Conservation (phyloP, 2,888 invertebrate genomes). For the Epistrophe grossulariae region DNA sequence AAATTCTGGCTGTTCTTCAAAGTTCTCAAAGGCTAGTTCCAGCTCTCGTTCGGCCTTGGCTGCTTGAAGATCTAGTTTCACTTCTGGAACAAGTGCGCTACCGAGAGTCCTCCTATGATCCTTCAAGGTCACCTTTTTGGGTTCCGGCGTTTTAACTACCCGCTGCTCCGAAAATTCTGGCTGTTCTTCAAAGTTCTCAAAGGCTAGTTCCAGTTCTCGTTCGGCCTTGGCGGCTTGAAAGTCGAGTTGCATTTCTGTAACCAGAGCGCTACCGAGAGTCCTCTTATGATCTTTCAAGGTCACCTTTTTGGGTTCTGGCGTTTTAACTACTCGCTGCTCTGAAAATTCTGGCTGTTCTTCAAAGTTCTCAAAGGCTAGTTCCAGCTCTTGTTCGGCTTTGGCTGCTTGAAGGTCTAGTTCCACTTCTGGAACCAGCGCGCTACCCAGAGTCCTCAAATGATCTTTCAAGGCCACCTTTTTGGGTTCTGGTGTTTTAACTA, state of each 20-base stretch:
- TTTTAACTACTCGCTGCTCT: not conserved
- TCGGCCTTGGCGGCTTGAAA: constrained; percentile 30
- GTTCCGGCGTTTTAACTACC: too few relatives aligned
- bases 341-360: constrained; percentile 6
- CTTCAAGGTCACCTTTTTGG: too few relatives aligned
- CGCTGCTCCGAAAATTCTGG: constrained; percentile 1
- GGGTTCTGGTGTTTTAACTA: constrained; percentile 17
- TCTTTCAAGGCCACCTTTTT: not conserved
- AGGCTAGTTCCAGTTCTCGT: constrained; percentile 31
- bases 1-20: constrained; percentile 46
- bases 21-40: constrained; percentile 48
- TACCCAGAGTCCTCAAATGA: constrained; percentile 42
- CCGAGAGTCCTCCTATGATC: too few relatives aligned
- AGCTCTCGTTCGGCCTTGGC: not conserved
- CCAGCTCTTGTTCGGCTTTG: constrained; percentile 36
- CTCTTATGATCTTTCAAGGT: constrained; percentile 21
- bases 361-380: constrained; percentile 51
- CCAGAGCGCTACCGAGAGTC: constrained; percentile 39
- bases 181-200: constrained; percentile 41
- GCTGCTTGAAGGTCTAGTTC: constrained; percentile 42
- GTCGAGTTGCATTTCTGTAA: constrained; percentile 10
- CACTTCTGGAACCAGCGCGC: not conserved
- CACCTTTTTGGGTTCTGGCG: constrained; percentile 37
- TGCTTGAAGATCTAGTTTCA: too few relatives aligned
- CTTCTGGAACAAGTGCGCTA: too few relatives aligned